Conservation (phyloP, 2,113 vertebrate species). For the Pelecanoides urinatrix region DNA sequence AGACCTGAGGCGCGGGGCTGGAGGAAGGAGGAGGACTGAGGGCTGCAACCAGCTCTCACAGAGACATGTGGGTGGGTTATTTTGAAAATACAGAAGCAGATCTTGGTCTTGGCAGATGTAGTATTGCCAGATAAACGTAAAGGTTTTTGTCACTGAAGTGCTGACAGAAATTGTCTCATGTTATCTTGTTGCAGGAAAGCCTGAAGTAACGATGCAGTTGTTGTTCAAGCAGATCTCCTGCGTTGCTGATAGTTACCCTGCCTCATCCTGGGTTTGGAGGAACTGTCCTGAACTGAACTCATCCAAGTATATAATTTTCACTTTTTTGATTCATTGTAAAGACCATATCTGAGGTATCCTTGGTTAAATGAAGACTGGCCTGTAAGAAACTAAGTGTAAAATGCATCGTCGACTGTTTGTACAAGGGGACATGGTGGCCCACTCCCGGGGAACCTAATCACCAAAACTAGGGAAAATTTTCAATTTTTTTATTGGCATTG, state of each 20-base stretch:
- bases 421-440: neutral
- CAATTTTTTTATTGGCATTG: neutral
- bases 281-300: slow-evolving; percentile 52
- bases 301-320: slow-evolving; percentile 67
- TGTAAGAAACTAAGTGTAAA: neutral
- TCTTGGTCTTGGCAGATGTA: neutral
- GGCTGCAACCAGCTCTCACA: neutral
- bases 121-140: neutral
- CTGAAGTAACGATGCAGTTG: slow-evolving; percentile 45
- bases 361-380: neutral
- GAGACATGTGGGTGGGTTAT: rapidly evolving
- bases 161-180: neutral
- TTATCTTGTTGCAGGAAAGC: slow-evolving; percentile 59
- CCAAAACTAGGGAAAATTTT: neutral
- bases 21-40: neutral
- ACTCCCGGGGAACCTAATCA: neutral
- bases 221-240: slow-evolving; percentile 65
- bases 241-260: slow-evolving; percentile 66
- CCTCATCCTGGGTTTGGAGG: slow-evolving; percentile 74
- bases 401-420: neutral
- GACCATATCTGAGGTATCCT: neutral
- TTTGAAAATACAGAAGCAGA: neutral
- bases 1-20: rapidly evolving
- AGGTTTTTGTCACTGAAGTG: neutral
- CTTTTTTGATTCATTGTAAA: neutral